These are phyloP conservation scores for Anoura caudifer DNA, from an alignment of 2,113 vertebrate species.

Conservation along the genomic window DNA sequence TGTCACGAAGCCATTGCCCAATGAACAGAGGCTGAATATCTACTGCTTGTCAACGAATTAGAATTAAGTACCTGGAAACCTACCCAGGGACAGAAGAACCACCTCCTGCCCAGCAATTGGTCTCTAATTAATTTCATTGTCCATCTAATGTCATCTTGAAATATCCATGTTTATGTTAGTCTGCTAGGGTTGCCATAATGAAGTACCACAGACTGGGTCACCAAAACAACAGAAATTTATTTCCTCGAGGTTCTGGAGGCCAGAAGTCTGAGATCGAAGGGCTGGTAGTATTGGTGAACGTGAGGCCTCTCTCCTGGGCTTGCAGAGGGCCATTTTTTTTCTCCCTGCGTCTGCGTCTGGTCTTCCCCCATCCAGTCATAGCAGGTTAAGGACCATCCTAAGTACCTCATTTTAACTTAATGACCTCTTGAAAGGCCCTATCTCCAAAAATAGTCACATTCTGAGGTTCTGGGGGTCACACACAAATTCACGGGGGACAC, in stretches of 20 bases:
- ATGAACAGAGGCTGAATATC: background rate
- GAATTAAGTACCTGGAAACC: background rate
- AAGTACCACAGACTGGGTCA: background rate
- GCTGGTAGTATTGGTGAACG: background rate
- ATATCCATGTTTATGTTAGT: background rate
- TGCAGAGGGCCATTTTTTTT: background rate
- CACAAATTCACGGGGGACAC: background rate
- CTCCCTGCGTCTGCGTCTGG: background rate
- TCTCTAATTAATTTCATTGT: background rate
- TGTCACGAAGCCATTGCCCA: background rate
- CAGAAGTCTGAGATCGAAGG: background rate
- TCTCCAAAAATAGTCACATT: background rate
- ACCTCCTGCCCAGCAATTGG: background rate
- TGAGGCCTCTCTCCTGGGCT: background rate
- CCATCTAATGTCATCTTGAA: background rate
- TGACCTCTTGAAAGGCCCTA: background rate
- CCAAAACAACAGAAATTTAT: background rate
- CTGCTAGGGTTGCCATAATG: background rate
- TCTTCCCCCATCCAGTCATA: background rate
- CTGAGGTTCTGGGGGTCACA: background rate
- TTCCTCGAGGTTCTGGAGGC: background rate
- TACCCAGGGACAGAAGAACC: background rate
- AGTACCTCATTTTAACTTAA: background rate
- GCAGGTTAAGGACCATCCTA: too few species aligned
- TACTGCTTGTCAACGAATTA: background rate